Evolutionary conservation across 2,888 invertebrate species (phyloP).

Genomic region (Spilosoma lubricipeda): DNA sequence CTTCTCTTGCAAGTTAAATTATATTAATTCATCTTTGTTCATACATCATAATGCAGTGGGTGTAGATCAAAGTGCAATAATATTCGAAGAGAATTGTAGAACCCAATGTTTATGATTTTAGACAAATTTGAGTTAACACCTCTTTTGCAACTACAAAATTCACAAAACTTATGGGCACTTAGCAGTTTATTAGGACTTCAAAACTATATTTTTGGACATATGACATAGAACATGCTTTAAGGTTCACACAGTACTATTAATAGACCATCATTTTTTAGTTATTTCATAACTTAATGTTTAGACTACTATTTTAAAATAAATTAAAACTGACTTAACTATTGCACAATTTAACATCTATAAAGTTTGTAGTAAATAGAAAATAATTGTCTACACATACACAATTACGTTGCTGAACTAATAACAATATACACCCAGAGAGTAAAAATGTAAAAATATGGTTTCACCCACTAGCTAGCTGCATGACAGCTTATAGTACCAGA

Average conservation of each 20-base stretch:
- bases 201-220: background rate
- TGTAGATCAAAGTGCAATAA: background rate
- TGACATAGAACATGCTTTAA: background rate
- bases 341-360: constrained; percentile 12
- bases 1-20: background rate
- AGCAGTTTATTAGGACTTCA: background rate
- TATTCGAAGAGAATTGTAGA: background rate
- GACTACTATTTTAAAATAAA: background rate
- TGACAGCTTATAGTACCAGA: constrained; percentile 25
- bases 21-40: no score
- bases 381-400: constrained; percentile 3
- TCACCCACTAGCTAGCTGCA: constrained; percentile 24
- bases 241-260: background rate
- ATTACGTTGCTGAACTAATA: constrained; percentile 26
- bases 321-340: constrained; percentile 1
- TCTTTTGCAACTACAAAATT: background rate
- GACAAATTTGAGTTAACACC: no score
- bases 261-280: background rate
- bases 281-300: background rate
- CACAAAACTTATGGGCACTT: background rate
- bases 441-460: constrained; percentile 29
- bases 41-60: background rate
- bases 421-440: constrained; percentile 43
- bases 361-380: constrained; percentile 2
- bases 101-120: background rate